These are phyloP conservation scores for Sus cebifrons DNA, from an alignment of 2,797 vertebrate species.

Conservation along the genomic window DNA sequence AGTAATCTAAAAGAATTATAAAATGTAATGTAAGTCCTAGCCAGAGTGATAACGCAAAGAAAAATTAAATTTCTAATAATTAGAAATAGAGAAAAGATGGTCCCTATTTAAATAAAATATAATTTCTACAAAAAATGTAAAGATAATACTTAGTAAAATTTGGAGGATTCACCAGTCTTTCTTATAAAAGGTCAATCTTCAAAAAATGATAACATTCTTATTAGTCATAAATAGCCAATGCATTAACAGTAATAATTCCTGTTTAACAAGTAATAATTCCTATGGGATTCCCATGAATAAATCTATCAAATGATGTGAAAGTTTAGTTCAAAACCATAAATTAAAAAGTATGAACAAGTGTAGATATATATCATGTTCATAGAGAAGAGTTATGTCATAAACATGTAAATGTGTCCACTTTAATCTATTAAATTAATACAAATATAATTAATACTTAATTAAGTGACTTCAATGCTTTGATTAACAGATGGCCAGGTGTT, in stretches of 20 bases:
- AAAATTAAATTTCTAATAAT: neutral
- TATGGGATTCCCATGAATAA: neutral
- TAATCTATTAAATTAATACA: neutral
- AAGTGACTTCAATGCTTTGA: slow-evolving; percentile 79
- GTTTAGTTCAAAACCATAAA: neutral
- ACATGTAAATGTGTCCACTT: neutral
- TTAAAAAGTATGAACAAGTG: neutral
- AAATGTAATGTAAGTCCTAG: neutral
- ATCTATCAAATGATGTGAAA: neutral
- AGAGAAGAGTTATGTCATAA: neutral
- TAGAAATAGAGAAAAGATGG: neutral
- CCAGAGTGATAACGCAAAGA: neutral
- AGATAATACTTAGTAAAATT: neutral
- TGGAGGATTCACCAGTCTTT: neutral
- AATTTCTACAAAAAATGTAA: neutral
- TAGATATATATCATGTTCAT: neutral
- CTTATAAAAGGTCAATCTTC: neutral
- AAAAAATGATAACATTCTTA: neutral
- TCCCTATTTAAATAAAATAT: neutral
- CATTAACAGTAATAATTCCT: neutral
- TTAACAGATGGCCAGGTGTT: slow-evolving; percentile 84
- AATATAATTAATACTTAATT: neutral
- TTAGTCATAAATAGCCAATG: neutral
- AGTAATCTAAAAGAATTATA: neutral
- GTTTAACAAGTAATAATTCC: neutral